phyloP scores from a whole-genome alignment of 2,888 invertebrate species.

The Euplexia lucipara region DNA sequence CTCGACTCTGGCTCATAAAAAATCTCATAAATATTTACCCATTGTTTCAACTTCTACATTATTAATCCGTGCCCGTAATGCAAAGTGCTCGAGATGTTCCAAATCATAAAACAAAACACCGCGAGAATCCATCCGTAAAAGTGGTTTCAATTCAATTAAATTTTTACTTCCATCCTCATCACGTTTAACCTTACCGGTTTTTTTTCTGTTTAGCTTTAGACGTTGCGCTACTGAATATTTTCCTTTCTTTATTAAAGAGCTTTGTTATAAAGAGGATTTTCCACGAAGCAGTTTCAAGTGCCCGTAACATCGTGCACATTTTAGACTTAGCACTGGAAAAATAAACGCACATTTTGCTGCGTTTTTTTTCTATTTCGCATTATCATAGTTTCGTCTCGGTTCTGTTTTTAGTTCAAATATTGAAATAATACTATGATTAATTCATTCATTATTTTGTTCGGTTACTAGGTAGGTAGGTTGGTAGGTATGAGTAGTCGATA shows the following conservation, averaged over 20 bases:
- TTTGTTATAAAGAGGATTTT: constrained; percentile 62
- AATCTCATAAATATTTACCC: constrained; percentile 46
- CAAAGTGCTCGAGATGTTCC: constrained; percentile 28
- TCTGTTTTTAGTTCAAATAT: no score
- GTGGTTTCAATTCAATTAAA: constrained; percentile 57
- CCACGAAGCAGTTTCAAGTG: constrained; percentile 55
- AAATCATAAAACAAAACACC: constrained; percentile 51
- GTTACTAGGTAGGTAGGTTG: no score
- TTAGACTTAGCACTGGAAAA: constrained; percentile 48
- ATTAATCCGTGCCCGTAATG: constrained; percentile 34
- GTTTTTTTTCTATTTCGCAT: constrained; percentile 5
- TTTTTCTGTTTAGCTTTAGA: constrained; percentile 38
- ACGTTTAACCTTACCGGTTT: constrained; percentile 1
- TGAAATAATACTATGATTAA: no score
- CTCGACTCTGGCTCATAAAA: constrained; percentile 28
- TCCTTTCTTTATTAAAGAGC: constrained; percentile 58
- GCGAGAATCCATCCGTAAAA: constrained; percentile 39
- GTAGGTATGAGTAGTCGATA: no score
- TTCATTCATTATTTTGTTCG: no score
- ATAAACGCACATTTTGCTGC: constrained; percentile 40
- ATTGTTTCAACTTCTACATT: constrained; percentile 34
- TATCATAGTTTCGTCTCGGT: constrained; percentile 9
- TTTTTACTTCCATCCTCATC: constrained; percentile 28
- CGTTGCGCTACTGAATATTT: constrained; percentile 37
- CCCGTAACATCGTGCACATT: constrained; percentile 36